Percentiles rank a stretch among this genome's conserved stretches.
Conservation (phyloP, 2,888 invertebrate genomes). For the Sinhomidia bicolor region DNA sequence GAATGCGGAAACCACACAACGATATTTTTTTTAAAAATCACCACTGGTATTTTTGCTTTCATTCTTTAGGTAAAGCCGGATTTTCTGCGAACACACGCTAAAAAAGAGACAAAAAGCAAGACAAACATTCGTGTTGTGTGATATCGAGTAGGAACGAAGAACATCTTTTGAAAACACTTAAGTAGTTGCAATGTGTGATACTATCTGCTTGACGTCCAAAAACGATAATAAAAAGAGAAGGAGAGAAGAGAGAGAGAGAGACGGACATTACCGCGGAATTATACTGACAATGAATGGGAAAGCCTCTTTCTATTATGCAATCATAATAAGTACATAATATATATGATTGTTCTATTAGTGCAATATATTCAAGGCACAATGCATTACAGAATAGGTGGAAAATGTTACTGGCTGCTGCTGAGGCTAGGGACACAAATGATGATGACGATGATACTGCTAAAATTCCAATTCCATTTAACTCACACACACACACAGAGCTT, state of each 20-base stretch:
- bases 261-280: slow-evolving; percentile 57
- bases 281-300: slow-evolving; percentile 60
- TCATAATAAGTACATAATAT: slow-evolving; percentile 58
- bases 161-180: slow-evolving; percentile 60
- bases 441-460: slow-evolving; percentile 29
- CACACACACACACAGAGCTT: slow-evolving; percentile 11
- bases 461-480: slow-evolving; percentile 60
- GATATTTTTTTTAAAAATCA: slow-evolving; percentile 3
- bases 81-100: slow-evolving; percentile 43
- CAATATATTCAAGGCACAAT: slow-evolving; percentile 19
- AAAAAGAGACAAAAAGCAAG: slow-evolving; percentile 23
- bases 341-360: slow-evolving; percentile 48
- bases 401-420: slow-evolving; percentile 23
- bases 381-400: slow-evolving; percentile 52
- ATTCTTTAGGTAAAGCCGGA: slow-evolving; percentile 27
- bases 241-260: slow-evolving; percentile 27
- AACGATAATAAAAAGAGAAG: slow-evolving; percentile 1
- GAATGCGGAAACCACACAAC: slow-evolving; percentile 60
- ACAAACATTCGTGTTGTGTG: slow-evolving; percentile 22
- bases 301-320: slow-evolving; percentile 63
- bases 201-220: slow-evolving; percentile 63
- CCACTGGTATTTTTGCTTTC: slow-evolving; percentile 60
- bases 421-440: too few species aligned
- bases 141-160: slow-evolving; percentile 16
- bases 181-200: slow-evolving; percentile 62